A percentile compares a stretch with the other conserved stretches of the same genome.
phyloP scores from a whole-genome alignment of 2,888 invertebrate species.

The Plagodis pulveraria region DNA sequence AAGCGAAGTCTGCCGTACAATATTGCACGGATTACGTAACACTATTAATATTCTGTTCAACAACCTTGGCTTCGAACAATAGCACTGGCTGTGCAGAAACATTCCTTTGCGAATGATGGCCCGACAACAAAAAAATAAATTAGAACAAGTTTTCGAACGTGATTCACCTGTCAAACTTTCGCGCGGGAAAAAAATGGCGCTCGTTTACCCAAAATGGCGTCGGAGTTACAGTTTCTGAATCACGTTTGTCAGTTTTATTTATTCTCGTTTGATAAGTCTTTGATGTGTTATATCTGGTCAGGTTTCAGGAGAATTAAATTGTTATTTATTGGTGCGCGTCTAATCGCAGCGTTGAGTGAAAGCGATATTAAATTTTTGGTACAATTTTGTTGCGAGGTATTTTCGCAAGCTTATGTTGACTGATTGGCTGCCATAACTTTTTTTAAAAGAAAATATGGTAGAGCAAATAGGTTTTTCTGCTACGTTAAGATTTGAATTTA shows the following conservation, averaged over 20 bases:
- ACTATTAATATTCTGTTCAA: constrained; percentile 19
- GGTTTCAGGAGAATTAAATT: constrained; percentile 27
- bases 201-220: constrained; percentile 26
- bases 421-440: constrained; percentile 11
- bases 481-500: no score
- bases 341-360: constrained; percentile 33
- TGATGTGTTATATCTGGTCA: constrained; percentile 16
- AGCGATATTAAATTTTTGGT: constrained; percentile 26
- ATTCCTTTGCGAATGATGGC: constrained; percentile 14
- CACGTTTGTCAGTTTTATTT: constrained; percentile 16
- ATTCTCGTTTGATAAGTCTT: constrained; percentile 16
- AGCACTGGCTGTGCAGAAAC: constrained; percentile 23
- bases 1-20: constrained; percentile 12
- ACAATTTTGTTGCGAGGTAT: constrained; percentile 16
- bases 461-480: no score
- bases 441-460: no score
- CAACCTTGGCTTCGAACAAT: constrained; percentile 27
- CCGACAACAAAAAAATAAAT: constrained; percentile 29
- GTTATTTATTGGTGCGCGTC: constrained; percentile 25
- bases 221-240: constrained; percentile 14
- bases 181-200: constrained; percentile 57
- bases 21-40: constrained; percentile 21
- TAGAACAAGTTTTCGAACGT: constrained; percentile 49
- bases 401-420: constrained; percentile 13
- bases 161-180: constrained; percentile 77